phyloP scores from a whole-genome alignment of 2,888 invertebrate genomes.

The Onthophagus sagittarius region DNA sequence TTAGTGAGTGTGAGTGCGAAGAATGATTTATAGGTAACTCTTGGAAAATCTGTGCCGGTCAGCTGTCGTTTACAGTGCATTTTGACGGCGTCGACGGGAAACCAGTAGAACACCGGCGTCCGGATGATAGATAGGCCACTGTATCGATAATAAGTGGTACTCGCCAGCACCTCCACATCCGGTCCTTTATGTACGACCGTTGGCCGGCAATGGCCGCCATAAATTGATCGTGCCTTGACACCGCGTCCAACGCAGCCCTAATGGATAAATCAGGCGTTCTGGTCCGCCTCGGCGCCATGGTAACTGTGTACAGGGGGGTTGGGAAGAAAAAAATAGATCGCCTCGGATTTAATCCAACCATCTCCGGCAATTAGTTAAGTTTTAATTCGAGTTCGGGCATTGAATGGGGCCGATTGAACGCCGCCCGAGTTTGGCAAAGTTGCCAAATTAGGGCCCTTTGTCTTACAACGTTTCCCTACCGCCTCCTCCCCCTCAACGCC shows the following conservation, averaged over 20 bases:
- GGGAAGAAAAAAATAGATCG: background rate
- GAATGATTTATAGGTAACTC: background rate
- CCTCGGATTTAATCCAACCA: background rate
- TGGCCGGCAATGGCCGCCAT: constrained; percentile 36
- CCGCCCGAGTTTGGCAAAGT: background rate
- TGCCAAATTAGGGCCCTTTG: background rate
- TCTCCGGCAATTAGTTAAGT: background rate
- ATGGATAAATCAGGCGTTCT: constrained; percentile 9
- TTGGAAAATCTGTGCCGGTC: background rate
- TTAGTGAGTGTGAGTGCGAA: too few relatives aligned
- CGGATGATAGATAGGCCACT: constrained; percentile 27
- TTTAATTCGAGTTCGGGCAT: background rate
- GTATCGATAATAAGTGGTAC: constrained; percentile 38
- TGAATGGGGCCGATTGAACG: background rate
- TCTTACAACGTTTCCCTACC: background rate
- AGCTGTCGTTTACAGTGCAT: background rate
- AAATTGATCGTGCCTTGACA: constrained; percentile 40
- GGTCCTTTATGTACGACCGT: constrained; percentile 29
- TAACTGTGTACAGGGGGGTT: background rate
- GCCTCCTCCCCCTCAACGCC: background rate
- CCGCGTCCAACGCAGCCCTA: constrained; percentile 37
- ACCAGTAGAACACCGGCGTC: background rate
- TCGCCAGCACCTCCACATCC: constrained; percentile 37
- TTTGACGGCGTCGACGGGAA: background rate
- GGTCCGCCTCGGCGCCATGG: background rate